phyloP scores from a whole-genome alignment of 2,113 vertebrate genomes.

The Echinops telfairi region DNA sequence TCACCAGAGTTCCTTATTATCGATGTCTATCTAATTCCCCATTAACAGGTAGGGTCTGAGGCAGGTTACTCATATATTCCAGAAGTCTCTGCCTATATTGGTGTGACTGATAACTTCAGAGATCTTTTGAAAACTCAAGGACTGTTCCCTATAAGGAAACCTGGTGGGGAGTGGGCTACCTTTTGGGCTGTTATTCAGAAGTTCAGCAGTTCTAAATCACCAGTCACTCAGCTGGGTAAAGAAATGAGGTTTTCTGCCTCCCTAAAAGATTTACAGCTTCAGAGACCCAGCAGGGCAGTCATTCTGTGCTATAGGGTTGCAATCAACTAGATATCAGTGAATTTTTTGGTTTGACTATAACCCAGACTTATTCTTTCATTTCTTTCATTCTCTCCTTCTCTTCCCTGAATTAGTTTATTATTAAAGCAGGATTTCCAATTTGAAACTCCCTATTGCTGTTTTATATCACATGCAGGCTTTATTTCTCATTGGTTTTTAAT shows the following conservation, averaged over 20 bases:
- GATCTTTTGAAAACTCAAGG: neutral
- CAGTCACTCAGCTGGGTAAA: too few relatives aligned
- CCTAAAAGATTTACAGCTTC: too few relatives aligned
- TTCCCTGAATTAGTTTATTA: neutral
- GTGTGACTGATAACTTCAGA: neutral
- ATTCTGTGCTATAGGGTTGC: too few relatives aligned
- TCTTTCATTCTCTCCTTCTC: neutral
- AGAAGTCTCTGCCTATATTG: neutral
- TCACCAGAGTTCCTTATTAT: too few relatives aligned
- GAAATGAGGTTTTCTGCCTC: too few relatives aligned
- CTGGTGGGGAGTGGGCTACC: too few relatives aligned
- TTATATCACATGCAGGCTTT: neutral
- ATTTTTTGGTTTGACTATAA: neutral
- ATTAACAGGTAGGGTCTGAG: neutral
- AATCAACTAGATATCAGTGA: too few relatives aligned
- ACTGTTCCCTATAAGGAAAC: neutral
- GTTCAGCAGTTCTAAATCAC: too few relatives aligned
- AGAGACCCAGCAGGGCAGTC: too few relatives aligned
- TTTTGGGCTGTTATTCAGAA: too few relatives aligned
- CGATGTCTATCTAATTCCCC: neutral
- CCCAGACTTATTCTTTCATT: neutral
- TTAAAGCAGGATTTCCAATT: neutral
- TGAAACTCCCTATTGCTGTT: neutral
- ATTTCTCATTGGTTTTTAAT: slow-evolving; percentile 12
- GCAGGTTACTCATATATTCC: neutral